Evolutionary conservation across 2,113 vertebrate genomes (phyloP).

Genomic region (Passer domesticus): DNA sequence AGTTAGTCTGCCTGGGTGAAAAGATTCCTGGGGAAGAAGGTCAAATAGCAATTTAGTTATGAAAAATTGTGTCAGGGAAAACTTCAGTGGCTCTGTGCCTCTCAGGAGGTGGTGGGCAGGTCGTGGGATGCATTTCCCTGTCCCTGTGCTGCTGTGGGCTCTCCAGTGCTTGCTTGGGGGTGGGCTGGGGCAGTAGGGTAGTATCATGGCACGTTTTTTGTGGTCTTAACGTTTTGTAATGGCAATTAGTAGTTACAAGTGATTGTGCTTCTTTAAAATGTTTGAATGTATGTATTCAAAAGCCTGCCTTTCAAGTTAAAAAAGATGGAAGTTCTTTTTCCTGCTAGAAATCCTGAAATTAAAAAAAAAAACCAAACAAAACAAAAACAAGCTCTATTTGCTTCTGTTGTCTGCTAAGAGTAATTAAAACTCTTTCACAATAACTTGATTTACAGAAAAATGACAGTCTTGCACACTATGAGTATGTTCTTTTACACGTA

Average conservation of each 20-base stretch:
- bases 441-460: neutral
- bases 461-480: neutral
- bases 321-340: neutral
- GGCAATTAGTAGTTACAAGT: neutral
- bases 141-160: neutral
- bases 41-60: neutral
- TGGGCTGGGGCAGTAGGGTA: neutral
- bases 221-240: neutral
- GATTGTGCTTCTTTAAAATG: neutral
- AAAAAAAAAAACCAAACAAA: neutral
- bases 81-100: neutral
- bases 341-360: neutral
- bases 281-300: neutral
- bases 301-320: neutral
- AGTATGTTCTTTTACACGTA: neutral
- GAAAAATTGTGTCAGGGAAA: accelerated
- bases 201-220: accelerated
- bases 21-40: neutral
- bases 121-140: neutral
- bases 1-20: neutral
- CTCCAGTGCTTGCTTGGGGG: neutral
- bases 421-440: neutral
- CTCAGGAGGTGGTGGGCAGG: neutral
- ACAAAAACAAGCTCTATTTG: neutral
- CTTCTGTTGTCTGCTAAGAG: neutral